These are phyloP conservation scores for Acipenser transmontanus DNA, from an alignment of 2,797 vertebrate species.

Conservation along the genomic window DNA sequence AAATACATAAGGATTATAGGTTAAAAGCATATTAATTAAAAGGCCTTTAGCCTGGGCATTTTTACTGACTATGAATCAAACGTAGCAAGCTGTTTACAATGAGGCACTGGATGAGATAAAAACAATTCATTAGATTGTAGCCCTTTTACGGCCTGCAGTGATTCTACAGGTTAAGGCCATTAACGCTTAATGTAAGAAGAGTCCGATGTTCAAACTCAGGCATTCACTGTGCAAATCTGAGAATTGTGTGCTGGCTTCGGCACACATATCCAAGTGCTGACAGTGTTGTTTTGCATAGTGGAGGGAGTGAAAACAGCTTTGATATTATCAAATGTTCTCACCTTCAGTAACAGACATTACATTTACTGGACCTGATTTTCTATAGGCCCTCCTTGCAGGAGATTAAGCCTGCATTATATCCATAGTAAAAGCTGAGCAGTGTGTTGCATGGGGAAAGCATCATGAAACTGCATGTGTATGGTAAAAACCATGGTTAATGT, in stretches of 20 bases:
- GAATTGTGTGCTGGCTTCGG: constrained; percentile 29
- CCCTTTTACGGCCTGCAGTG: constrained; percentile 8
- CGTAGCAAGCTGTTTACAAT: background rate
- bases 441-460: too few relatives aligned
- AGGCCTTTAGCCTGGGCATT: background rate
- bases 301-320: constrained; percentile 15
- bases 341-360: constrained; percentile 21
- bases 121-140: constrained; percentile 17
- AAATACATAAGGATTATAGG: too few relatives aligned
- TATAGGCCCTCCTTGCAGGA: too few relatives aligned
- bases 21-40: background rate
- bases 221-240: constrained; percentile 39
- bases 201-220: constrained; percentile 36
- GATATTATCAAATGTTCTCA: constrained; percentile 28
- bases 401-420: too few relatives aligned
- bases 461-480: too few relatives aligned
- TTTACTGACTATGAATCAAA: background rate
- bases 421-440: too few relatives aligned
- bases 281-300: constrained; percentile 20
- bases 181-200: constrained; percentile 22
- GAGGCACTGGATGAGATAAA: constrained; percentile 1
- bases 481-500: too few relatives aligned
- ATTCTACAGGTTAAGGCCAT: constrained; percentile 23
- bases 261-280: constrained; percentile 23
- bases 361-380: constrained; percentile 1